Evolutionary conservation across 2,888 invertebrate species (phyloP).

Genomic region (Listrodromus nycthemerus): DNA sequence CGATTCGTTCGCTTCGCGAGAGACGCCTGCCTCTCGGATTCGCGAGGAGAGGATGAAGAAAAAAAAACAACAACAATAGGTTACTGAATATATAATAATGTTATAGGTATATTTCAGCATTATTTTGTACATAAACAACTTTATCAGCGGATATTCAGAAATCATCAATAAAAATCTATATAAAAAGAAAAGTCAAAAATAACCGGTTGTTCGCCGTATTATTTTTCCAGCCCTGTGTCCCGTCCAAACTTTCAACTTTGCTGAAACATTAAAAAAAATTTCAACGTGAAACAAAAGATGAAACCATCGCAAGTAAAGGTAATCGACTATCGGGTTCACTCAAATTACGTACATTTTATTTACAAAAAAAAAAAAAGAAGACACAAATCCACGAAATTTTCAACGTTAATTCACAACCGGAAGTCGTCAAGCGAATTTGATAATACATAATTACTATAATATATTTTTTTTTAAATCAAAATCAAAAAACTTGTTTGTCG

Average conservation of each 20-base stretch:
- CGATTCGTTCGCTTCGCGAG: constrained; percentile 45
- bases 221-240: not conserved
- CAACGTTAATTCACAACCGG: no score
- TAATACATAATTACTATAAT: no score
- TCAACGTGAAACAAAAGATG: no score
- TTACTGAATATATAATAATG: constrained; percentile 76
- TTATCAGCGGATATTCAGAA: constrained; percentile 82
- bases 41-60: constrained; percentile 30
- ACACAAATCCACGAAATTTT: no score
- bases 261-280: not conserved
- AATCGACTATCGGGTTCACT: no score
- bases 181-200: constrained; percentile 72
- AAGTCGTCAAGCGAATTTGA: no score
- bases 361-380: no score
- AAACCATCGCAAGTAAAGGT: no score
- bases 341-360: no score
- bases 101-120: constrained; percentile 82
- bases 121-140: constrained; percentile 83
- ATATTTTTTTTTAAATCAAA: no score
- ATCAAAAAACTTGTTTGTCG: not conserved
- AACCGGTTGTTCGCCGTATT: not conserved
- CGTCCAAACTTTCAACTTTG: not conserved
- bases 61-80: constrained; percentile 73
- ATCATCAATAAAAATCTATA: constrained; percentile 82
- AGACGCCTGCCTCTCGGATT: constrained; percentile 33